Evolutionary conservation across 2,888 invertebrate species (phyloP).

Genomic region (Lepidochrysops patricia): DNA sequence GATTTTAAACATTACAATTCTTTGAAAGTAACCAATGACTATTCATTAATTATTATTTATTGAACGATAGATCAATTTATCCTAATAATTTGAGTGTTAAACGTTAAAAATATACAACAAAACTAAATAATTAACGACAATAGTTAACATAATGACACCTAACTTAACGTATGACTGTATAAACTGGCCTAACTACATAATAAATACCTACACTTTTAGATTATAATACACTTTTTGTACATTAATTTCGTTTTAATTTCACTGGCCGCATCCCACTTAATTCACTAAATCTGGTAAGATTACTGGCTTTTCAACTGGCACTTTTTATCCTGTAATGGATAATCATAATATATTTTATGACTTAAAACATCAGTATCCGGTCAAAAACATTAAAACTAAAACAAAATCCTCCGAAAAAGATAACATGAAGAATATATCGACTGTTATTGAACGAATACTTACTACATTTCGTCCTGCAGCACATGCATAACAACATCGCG

Average conservation of each 20-base stretch:
- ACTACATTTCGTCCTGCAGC: no score
- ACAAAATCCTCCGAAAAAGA: no score
- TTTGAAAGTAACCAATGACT: not conserved
- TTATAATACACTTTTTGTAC: slow-evolving; percentile 58
- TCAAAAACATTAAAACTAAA: no score
- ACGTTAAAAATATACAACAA: slow-evolving; percentile 56
- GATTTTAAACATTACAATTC: not conserved
- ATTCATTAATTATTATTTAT: slow-evolving; percentile 13
- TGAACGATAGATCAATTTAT: slow-evolving; percentile 23
- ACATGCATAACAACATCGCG: no score
- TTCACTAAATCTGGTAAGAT: slow-evolving; percentile 42
- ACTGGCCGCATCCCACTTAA: slow-evolving; percentile 65
- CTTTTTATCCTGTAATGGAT: slow-evolving; percentile 16
- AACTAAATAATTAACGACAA: slow-evolving; percentile 53
- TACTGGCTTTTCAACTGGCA: slow-evolving; percentile 34
- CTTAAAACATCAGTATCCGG: not conserved
- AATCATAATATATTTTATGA: not conserved
- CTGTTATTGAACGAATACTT: no score
- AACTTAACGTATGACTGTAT: slow-evolving; percentile 57
- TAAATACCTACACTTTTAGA: slow-evolving; percentile 56
- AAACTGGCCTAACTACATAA: slow-evolving; percentile 65
- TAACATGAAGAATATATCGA: no score
- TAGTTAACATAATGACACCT: slow-evolving; percentile 40
- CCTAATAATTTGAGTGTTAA: slow-evolving; percentile 34
- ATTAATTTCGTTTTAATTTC: slow-evolving; percentile 58